Evolutionary conservation across 2,888 invertebrate genomes (phyloP).

Genomic region (Gymnosoma rotundatum): DNA sequence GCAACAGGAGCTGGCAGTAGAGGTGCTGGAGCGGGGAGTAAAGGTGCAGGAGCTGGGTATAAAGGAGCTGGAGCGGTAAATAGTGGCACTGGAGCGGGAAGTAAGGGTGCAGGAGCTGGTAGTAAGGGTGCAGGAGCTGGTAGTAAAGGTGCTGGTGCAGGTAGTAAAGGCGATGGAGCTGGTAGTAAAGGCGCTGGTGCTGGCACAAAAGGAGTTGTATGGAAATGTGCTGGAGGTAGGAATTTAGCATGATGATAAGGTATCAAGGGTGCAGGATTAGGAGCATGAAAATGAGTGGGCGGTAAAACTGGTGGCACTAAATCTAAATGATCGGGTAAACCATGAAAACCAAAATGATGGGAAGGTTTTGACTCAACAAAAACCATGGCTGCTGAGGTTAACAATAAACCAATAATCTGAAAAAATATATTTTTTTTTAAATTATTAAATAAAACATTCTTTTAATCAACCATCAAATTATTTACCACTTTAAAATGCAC

Average conservation of each 20-base stretch:
- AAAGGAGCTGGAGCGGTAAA: conserved; percentile 63
- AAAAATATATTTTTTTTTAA: no score
- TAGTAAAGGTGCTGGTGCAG: conserved; percentile 61
- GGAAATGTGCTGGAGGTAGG: conserved; percentile 66
- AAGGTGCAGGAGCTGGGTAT: conserved; percentile 35
- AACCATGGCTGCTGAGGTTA: conserved; percentile 66
- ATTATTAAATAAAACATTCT: not conserved
- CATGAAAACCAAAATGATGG: conserved; percentile 74
- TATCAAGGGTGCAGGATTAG: conserved; percentile 42
- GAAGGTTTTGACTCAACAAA: conserved; percentile 74
- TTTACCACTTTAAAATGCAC: conserved; percentile 76
- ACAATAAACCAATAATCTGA: conserved; percentile 72
- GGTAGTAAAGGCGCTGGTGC: conserved; percentile 57
- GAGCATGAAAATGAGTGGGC: conserved; percentile 68
- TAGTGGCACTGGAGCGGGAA: conserved; percentile 61
- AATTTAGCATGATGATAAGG: not conserved
- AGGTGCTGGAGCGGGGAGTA: conserved; percentile 54
- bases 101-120: conserved; percentile 31
- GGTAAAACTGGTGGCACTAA: conserved; percentile 73
- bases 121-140: conserved; percentile 60
- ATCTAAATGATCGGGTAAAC: conserved; percentile 74
- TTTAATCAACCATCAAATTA: not conserved
- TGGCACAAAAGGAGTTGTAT: conserved; percentile 70
- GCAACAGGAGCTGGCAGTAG: conserved; percentile 62
- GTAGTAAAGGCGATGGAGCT: conserved; percentile 42